Base-by-base conservation (phyloP, 2,888 invertebrate species). In the Ormia ochracea region DNA sequence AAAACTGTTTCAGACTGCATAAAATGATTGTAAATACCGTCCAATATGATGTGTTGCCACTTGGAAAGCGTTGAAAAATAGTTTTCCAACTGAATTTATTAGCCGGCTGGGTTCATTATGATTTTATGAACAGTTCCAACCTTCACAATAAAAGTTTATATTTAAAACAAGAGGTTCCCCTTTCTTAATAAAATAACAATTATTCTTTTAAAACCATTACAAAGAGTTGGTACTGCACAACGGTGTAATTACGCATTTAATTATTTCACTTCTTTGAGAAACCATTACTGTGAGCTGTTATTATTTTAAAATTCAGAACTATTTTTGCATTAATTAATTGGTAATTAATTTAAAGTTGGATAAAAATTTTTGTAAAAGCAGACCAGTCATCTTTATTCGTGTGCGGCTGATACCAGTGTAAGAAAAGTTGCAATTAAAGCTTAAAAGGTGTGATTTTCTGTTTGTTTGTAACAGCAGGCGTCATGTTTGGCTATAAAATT, bases 171-270 rank as follows among this genome's bases (percentile, higher is more conserved):
- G 38, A 59, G 69, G 28, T 36, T 59, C 36, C 1, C 43, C 33
- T n/a, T 52, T 43, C 41, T 12, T n/a, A 50, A 41, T n/a, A 21
- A 43, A 31, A 43, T 48, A 23, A 43, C 23, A 19, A 72, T 54
- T 43, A 26, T 52, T 36, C 41, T 26, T 43, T 72, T 63, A 43
- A 41, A 54, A 2, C 54, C 63, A 63, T 54, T 26, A 73, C 72
- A 73, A 63, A 73, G 63, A 73, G 72, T 63, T 63, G 63, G 61
- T 52, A 33, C 61, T 61, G 52, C 31, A 52, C 28, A 61, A 41
- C 52, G 41, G 52, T 52, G 19, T 43, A 63, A 43, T 54, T 63
- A 63, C 61, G 61, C 43, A 52, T 19, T 4, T 63, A 33, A 54
- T 61, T 72, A 72, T 43, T 52, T 33, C n/a, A 23, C 17, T 61